These are phyloP conservation scores for Lucilia sericata DNA, from an alignment of 1,140 invertebrate genomes.

Conservation along the genomic window DNA sequence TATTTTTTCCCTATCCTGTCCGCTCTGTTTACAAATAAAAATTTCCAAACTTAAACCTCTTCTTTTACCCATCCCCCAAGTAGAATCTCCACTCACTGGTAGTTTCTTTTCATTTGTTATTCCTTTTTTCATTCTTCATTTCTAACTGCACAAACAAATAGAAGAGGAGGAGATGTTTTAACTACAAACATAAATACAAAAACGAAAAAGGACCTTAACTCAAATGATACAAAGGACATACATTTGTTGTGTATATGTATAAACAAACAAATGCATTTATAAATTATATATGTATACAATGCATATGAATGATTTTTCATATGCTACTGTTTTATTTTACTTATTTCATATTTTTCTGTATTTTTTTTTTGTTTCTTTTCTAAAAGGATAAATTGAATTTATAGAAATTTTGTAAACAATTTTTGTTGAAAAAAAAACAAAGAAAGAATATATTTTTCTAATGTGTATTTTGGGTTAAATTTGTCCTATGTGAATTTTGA, in stretches of 20 bases:
- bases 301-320: slow-evolving; percentile 42
- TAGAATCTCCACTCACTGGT: neutral
- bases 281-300: slow-evolving; percentile 2
- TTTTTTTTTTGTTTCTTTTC: neutral
- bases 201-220: neutral
- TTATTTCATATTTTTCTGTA: neutral
- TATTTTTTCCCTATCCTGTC: no score
- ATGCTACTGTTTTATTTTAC: slow-evolving; percentile 26
- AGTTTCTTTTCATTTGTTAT: slow-evolving; percentile 41
- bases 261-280: neutral
- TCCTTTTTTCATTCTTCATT: slow-evolving; percentile 22
- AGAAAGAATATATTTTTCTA: neutral
- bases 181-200: neutral
- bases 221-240: slow-evolving; percentile 4
- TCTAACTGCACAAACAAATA: neutral
- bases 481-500: slow-evolving; percentile 33
- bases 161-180: neutral
- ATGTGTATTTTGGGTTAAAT: neutral
- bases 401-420: slow-evolving; percentile 42
- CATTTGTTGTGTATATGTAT: neutral
- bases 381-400: slow-evolving; percentile 35
- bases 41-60: neutral
- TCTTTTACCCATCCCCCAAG: neutral
- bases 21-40: neutral
- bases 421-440: neutral